These are phyloP conservation scores for Clusia tigrina DNA, from an alignment of 2,888 invertebrate genomes.

Conservation along the genomic window DNA sequence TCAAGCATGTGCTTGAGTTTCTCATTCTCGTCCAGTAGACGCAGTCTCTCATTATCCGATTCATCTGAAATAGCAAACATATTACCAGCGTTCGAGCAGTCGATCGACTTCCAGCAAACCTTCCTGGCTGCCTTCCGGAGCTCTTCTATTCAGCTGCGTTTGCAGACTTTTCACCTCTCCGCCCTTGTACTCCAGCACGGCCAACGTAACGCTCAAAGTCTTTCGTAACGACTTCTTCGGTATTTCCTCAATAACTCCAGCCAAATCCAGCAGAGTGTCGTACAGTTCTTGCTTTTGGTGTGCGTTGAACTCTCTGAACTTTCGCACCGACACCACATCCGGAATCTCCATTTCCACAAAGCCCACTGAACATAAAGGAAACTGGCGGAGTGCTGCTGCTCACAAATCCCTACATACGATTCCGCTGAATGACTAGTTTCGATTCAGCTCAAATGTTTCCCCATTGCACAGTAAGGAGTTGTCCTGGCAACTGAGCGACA, in stretches of 20 bases:
- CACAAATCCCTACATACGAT: too few species aligned
- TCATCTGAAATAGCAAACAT: constrained; percentile 34
- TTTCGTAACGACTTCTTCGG: constrained; percentile 59
- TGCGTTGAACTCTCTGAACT: constrained; percentile 51
- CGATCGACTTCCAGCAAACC: too few species aligned
- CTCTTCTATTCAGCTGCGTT: constrained; percentile 41
- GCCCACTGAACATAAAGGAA: constrained; percentile 26
- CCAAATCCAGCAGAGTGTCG: constrained; percentile 50
- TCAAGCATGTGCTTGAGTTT: constrained; percentile 57
- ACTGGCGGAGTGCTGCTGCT: constrained; percentile 28
- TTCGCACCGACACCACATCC: constrained; percentile 55
- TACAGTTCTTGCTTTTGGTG: constrained; percentile 59
- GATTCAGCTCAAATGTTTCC: constrained; percentile 11
- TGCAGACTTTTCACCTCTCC: constrained; percentile 48
- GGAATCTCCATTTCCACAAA: constrained; percentile 53
- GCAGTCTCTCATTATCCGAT: constrained; percentile 43
- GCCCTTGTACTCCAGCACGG: constrained; percentile 58
- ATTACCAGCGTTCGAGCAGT: neutral
- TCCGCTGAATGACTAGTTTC: constrained; percentile 37
- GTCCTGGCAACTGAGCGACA: constrained; percentile 24
- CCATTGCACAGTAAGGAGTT: constrained; percentile 18
- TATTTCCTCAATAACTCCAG: constrained; percentile 53
- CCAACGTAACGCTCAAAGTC: constrained; percentile 57
- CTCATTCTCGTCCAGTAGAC: constrained; percentile 57
- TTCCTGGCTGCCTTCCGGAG: constrained; percentile 36